These are phyloP conservation scores for Phaedon cochleariae DNA, from an alignment of 2,888 invertebrate species.

Conservation along the genomic window DNA sequence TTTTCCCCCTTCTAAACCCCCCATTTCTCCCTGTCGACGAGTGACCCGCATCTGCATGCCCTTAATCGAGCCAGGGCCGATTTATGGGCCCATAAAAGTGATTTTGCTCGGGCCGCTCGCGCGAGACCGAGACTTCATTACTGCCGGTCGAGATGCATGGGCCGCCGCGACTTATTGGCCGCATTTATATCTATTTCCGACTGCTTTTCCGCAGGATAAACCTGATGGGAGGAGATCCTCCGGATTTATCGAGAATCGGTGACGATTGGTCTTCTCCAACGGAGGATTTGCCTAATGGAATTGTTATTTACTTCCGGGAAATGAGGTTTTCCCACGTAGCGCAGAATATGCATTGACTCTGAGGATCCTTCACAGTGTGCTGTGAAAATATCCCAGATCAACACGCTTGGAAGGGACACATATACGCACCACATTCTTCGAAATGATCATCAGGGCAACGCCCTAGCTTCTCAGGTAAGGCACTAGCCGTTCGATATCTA, in stretches of 20 bases:
- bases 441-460: too few species aligned
- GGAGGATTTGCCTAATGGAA: not conserved
- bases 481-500: too few species aligned
- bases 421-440: too few species aligned
- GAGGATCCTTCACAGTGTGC: too few species aligned
- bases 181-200: slow-evolving; percentile 60
- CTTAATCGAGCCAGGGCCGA: slow-evolving; percentile 55
- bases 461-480: too few species aligned
- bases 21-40: too few species aligned
- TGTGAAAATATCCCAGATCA: too few species aligned
- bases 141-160: slow-evolving; percentile 59
- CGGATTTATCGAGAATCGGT: not conserved
- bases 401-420: too few species aligned
- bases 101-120: slow-evolving; percentile 58
- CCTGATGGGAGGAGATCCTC: not conserved
- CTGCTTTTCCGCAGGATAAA: slow-evolving; percentile 45
- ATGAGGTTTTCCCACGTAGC: too few species aligned
- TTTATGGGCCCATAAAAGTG: slow-evolving; percentile 57
- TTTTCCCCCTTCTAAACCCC: too few species aligned
- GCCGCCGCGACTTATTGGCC: slow-evolving; percentile 57
- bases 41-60: slow-evolving; percentile 59
- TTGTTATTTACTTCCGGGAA: too few species aligned
- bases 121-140: slow-evolving; percentile 61
- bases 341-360: too few species aligned
- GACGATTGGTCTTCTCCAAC: not conserved